Base-by-base conservation (phyloP, 2,797 vertebrate species). In the Protosalanx chinensis region DNA sequence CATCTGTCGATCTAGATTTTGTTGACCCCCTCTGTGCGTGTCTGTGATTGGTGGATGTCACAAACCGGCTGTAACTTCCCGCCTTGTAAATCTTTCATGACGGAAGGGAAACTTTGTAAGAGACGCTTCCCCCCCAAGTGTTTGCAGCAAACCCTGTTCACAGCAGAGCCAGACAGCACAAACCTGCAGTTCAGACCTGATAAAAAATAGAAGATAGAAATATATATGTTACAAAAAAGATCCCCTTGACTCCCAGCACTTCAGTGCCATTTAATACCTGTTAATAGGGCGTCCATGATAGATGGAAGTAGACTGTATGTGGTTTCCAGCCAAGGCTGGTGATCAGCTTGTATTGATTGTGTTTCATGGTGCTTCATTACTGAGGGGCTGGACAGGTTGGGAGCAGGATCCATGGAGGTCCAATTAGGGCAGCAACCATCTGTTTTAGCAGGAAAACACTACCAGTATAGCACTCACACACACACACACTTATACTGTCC, bases 371-470 rank as follows among this genome's bases (percentile, higher is more conserved):
- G 64, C 64, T 78, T 84, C 76, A 81, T 81, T 80, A 80, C 78
- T 80, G 72, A n/a, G 51, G 4, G 51, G 5, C 71, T 37, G 82
- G 78, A 82, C 74, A 68, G 76, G 77, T 69, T 74, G 80, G 75
- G 77, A 64, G 75, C 68, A 77, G 70, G 63, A 33, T 85, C 83
- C 76, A 79, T 30, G 74, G 77, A 82, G 83, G 74, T 69, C 59
- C 78, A 85, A 84, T 74, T 81, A 81, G 77, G 75, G 64, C 58
- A 59, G 72, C 68, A 70, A 72, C 79, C 76, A 80, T 86, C 79
- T 83, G 71, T 77, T 83, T 81, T 68, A 73, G 70, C 63, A 76
- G 58, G 37, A 49, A 29, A 41, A 70, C 58, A 62, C 33, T 30
- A 63, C 27, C 23, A 72, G 23, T n/a, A 57, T 53, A 51, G 74